Evolutionary conservation across 92 coral and sea anemone species (phyloP).

Genomic region (Pocillopora meandrina): DNA sequence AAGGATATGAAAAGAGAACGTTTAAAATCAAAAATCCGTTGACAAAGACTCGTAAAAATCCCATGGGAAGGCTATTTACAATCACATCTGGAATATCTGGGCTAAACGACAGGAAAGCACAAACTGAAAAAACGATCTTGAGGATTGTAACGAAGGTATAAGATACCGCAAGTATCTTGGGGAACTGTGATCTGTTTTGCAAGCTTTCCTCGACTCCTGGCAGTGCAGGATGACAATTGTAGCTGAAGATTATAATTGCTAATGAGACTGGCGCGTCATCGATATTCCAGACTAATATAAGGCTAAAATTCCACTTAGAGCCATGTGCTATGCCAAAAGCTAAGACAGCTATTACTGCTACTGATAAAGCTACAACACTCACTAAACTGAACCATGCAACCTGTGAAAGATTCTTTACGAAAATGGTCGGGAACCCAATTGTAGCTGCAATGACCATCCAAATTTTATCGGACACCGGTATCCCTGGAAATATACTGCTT

Average conservation of each 20-base stretch:
- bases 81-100: constrained; percentile 47
- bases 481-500: constrained; percentile 15
- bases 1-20: constrained; percentile 59
- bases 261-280: constrained; percentile 39
- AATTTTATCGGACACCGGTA: constrained; percentile 36
- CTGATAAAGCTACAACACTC: constrained; percentile 44
- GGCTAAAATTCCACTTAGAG: constrained; percentile 28
- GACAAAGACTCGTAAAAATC: constrained; percentile 30
- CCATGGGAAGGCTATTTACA: constrained; percentile 60
- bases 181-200: constrained; percentile 27
- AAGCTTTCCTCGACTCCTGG: constrained; percentile 59
- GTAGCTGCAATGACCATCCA: constrained; percentile 68
- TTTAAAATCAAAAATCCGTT: constrained; percentile 44
- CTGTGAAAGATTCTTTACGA: constrained; percentile 53
- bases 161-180: constrained; percentile 43
- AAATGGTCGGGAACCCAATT: constrained; percentile 54
- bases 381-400: constrained; percentile 71
- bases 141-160: constrained; percentile 33
- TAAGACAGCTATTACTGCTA: constrained; percentile 43
- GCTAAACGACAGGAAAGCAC: constrained; percentile 58
- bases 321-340: constrained; percentile 44
- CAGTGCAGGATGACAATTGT: constrained; percentile 50
- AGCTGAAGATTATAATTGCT: constrained; percentile 58
- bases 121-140: constrained; percentile 46
- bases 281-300: constrained; percentile 31